Conservation (phyloP, 2,113 vertebrate species). For the Odontophorus gujanensis region DNA sequence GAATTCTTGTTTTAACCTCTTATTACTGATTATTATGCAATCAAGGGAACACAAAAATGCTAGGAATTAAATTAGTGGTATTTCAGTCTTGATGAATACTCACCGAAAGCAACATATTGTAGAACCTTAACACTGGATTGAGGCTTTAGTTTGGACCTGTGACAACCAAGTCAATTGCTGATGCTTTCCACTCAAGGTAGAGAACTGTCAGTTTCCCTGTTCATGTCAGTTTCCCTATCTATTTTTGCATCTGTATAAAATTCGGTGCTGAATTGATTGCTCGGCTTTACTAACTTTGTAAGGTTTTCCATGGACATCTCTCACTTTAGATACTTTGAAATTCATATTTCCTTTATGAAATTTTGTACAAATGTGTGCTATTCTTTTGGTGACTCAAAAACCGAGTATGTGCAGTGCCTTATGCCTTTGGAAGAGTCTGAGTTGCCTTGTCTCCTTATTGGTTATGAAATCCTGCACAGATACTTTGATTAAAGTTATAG, state of each 20-base stretch:
- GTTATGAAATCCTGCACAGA: neutral
- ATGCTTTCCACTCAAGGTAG: neutral
- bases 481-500: neutral
- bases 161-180: neutral
- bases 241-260: neutral
- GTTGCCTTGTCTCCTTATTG: neutral
- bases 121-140: neutral
- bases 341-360: neutral
- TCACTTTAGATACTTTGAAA: neutral
- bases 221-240: neutral
- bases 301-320: neutral
- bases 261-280: neutral
- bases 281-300: neutral
- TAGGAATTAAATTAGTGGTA: neutral
- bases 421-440: neutral
- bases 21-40: neutral
- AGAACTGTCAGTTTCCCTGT: neutral
- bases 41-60: neutral
- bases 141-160: neutral
- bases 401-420: fast-evolving
- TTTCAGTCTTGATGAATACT: neutral
- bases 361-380: neutral
- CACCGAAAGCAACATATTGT: neutral
- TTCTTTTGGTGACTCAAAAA: neutral
- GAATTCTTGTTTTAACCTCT: neutral